Evolutionary conservation across 2,113 vertebrate species (phyloP).

Genomic region (Petrocephalus zakoni): DNA sequence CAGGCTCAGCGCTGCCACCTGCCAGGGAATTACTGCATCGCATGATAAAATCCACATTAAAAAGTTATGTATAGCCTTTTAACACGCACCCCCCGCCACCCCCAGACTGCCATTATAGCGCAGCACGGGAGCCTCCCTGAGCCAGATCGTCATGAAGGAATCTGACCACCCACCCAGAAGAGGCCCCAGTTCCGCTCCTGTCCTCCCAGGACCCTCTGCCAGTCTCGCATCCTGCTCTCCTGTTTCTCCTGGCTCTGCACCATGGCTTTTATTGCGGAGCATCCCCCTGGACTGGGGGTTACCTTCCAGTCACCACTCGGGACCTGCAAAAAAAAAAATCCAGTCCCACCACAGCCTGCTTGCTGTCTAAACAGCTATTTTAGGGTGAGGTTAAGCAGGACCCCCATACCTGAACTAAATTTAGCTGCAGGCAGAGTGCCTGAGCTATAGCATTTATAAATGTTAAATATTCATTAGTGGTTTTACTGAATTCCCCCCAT

Average conservation of each 20-base stretch:
- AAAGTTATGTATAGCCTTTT: constrained; percentile 8
- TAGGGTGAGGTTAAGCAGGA: constrained; percentile 53
- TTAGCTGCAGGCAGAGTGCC: constrained; percentile 55
- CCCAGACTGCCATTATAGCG: constrained; percentile 31
- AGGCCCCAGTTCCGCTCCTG: constrained; percentile 10
- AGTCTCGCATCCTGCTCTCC: constrained; percentile 28
- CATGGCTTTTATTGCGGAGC: constrained; percentile 24
- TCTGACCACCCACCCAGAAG: constrained; percentile 36
- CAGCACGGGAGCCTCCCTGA: constrained; percentile 26
- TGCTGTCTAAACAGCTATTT: constrained; percentile 44
- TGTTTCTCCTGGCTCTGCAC: constrained; percentile 26
- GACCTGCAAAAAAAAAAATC: constrained; percentile 39
- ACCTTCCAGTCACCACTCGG: constrained; percentile 25
- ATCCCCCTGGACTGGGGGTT: constrained; percentile 33
- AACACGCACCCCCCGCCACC: not conserved
- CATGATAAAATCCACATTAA: constrained; percentile 40
- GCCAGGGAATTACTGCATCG: constrained; percentile 43
- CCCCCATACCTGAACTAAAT: constrained; percentile 40
- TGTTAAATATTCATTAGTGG: constrained; percentile 66
- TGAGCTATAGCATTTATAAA: constrained; percentile 56
- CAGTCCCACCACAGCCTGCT: constrained; percentile 37
- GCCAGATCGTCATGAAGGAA: constrained; percentile 21
- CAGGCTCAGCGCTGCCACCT: constrained; percentile 31
- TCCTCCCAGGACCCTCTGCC: not conserved
- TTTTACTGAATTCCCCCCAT: constrained; percentile 47